A percentile compares a stretch with the other conserved stretches of the same genome.
Conservation (phyloP, 2,888 invertebrate species). For the Tineola bisselliella region DNA sequence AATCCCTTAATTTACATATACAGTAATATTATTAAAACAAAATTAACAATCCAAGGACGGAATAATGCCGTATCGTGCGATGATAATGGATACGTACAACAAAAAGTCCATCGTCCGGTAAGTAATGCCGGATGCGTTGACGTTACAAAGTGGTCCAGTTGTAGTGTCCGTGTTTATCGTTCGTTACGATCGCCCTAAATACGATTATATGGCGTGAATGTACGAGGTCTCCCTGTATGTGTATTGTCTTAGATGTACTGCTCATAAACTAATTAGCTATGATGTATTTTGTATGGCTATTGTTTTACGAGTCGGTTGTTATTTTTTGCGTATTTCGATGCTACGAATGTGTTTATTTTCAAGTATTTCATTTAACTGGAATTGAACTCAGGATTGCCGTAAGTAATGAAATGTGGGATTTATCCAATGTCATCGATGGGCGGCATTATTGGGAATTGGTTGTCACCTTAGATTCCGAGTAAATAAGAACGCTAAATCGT, state of each 20-base stretch:
- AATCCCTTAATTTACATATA: no score
- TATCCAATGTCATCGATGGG: no score
- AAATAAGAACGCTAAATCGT: no score
- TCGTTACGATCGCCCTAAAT: slow-evolving; percentile 59
- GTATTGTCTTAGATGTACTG: neutral
- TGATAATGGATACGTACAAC: slow-evolving; percentile 21
- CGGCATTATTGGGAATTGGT: no score
- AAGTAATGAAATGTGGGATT: no score
- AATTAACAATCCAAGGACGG: no score
- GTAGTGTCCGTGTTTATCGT: slow-evolving; percentile 42
- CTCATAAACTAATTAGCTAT: neutral
- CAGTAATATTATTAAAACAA: no score
- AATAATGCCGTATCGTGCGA: neutral
- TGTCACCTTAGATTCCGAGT: no score
- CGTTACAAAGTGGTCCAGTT: slow-evolving; percentile 23
- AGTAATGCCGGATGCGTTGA: slow-evolving; percentile 39
- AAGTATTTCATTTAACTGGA: no score
- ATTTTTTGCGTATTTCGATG: no score
- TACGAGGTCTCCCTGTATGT: neutral
- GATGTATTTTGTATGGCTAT: neutral
- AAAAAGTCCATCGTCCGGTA: slow-evolving; percentile 23
- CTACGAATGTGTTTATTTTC: neutral
- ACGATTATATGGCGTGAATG: slow-evolving; percentile 14
- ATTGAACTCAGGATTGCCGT: no score
- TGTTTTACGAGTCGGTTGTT: neutral